Base-by-base conservation (phyloP, 1,140 invertebrate species). In the Andrena cerasifolii region DNA sequence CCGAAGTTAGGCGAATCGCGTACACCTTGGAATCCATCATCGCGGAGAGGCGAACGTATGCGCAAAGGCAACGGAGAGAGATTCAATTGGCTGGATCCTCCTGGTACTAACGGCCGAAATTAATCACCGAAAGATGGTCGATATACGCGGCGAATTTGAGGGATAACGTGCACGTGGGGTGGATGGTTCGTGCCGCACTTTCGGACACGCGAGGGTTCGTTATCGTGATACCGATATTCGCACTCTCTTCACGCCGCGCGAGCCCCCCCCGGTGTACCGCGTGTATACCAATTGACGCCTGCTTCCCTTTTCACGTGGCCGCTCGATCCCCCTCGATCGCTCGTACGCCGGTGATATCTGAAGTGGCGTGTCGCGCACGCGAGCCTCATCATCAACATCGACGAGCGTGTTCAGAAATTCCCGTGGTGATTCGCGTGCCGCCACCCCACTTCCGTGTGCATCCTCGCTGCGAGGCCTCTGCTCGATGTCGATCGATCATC, bases 161-260 rank as follows among this genome's bases (percentile, higher is more conserved):
- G 33, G 40, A 36, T 58, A 68, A 75, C 62, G 47, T 49, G 56
- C 21, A 33, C 43, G n/a, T n/a, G 31, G 18, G 33, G 24, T 24
- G 68, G 58, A 40, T 53, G 40, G 26, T 21, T 8, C 18, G 14
- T 40, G 10, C 36, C 53, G 73, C 56, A 68, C 73, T 76, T 76
- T 68, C 53, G 73, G 51, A 76, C 73, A 76, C 63, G 73, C 73
- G 73, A 76, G 63, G 72, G 53, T 49, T 58, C 53, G 73, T 76
- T 76, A 76, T 76, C 73, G 26, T 65, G 73, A 76, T 76, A 76
- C 73, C 53, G 33, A 76, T 76, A 76, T 76, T 76, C 73, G 65
- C 73, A 68, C 73, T 76, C 73, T 76, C 73, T 75, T 75, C 63
- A 75, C 73, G 63, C 63, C 51, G 16, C 18, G 28, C 51, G 26